These are phyloP conservation scores for Amyelois transitella DNA, from an alignment of 1,140 invertebrate species.

Conservation along the genomic window DNA sequence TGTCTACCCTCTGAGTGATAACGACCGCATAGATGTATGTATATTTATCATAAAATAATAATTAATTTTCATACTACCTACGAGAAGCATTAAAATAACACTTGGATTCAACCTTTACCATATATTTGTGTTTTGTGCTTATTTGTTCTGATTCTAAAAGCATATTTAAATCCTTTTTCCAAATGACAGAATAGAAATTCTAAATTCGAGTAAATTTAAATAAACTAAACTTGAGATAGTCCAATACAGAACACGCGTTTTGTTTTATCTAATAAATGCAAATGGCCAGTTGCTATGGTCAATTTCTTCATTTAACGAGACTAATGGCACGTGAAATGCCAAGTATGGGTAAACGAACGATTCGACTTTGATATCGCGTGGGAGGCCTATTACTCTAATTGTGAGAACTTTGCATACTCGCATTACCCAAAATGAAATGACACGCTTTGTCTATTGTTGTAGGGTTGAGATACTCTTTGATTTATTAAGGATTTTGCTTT, in stretches of 20 bases:
- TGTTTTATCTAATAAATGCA: slow-evolving; percentile 3
- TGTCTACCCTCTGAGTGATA: too few relatives aligned
- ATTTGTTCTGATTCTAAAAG: too few relatives aligned
- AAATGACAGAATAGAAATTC: neutral
- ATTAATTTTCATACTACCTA: too few relatives aligned
- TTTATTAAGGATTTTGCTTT: neutral
- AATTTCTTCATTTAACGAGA: slow-evolving; percentile 22
- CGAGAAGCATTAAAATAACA: too few relatives aligned
- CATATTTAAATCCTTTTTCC: too few relatives aligned
- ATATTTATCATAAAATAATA: too few relatives aligned
- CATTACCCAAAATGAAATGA: neutral
- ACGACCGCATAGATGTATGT: too few relatives aligned
- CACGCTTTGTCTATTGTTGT: neutral
- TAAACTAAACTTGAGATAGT: neutral
- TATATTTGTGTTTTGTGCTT: too few relatives aligned
- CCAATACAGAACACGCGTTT: neutral
- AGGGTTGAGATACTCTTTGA: neutral
- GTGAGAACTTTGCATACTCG: slow-evolving; percentile 17
- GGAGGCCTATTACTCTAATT: slow-evolving; percentile 20
- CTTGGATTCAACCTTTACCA: too few relatives aligned
- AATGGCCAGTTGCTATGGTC: slow-evolving; percentile 8
- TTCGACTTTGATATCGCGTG: slow-evolving; percentile 9
- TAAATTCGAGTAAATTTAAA: too few relatives aligned
- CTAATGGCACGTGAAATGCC: slow-evolving; percentile 36
- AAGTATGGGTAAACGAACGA: slow-evolving; percentile 19